Evolutionary conservation across 2,888 invertebrate species (phyloP).

Genomic region (Pachliopta kotzebuea): DNA sequence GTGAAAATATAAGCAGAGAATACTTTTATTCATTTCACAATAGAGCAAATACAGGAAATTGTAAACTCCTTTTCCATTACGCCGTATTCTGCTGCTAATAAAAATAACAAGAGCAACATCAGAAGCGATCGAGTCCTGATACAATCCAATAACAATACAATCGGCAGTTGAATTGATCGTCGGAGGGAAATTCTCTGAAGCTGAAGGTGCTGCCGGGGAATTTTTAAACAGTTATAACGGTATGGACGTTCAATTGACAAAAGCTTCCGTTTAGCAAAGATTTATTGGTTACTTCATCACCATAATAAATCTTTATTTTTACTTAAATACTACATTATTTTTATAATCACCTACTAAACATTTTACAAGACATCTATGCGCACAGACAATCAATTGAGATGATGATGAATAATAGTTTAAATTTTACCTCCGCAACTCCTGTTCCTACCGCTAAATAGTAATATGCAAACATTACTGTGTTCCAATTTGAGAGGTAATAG

Average conservation of each 20-base stretch:
- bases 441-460: too few relatives aligned
- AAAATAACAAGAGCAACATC: slow-evolving; percentile 27
- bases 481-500: too few relatives aligned
- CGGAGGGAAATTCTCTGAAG: slow-evolving; percentile 15
- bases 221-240: not conserved
- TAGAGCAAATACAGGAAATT: slow-evolving; percentile 9
- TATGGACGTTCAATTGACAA: not conserved
- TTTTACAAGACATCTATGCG: too few relatives aligned
- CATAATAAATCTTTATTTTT: too few relatives aligned
- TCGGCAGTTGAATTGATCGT: slow-evolving; percentile 21
- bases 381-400: too few relatives aligned
- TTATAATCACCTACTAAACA: too few relatives aligned
- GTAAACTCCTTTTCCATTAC: slow-evolving; percentile 23
- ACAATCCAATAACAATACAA: slow-evolving; percentile 30
- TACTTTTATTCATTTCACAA: not conserved
- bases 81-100: slow-evolving; percentile 20
- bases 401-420: too few relatives aligned
- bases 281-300: not conserved
- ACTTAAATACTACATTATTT: too few relatives aligned
- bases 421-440: too few relatives aligned
- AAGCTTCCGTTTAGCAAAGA: not conserved
- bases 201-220: slow-evolving; percentile 2
- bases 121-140: slow-evolving; percentile 21
- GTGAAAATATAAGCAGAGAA: not conserved
- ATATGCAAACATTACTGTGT: too few relatives aligned